A percentile compares a stretch with the other conserved stretches of the same genome.
These are phyloP conservation scores for Drosophila albomicans DNA, from an alignment of 1,140 invertebrate species.

Conservation along the genomic window DNA sequence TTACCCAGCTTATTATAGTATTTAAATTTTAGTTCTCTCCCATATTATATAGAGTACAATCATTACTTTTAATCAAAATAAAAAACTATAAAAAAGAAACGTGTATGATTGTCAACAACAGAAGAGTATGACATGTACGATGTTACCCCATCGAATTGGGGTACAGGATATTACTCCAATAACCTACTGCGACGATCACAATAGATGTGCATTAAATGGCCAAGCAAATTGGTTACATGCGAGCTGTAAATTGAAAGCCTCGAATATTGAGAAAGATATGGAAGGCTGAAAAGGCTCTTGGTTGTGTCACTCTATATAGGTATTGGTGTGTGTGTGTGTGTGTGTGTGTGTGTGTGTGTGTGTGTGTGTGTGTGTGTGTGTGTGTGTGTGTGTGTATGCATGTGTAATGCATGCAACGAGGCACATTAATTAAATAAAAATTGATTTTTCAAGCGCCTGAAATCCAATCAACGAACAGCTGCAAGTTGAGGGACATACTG, in stretches of 20 bases:
- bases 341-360: too few relatives aligned
- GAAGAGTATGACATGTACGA: background rate
- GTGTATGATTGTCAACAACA: background rate
- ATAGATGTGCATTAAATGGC: conserved; percentile 34
- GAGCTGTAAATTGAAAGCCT: conserved; percentile 13
- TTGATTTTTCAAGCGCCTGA: conserved; percentile 80
- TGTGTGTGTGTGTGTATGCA: conserved; percentile 15
- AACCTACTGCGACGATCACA: conserved; percentile 13
- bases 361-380: conserved; percentile 4
- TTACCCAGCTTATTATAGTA: too few relatives aligned
- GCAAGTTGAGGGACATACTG: conserved; percentile 62
- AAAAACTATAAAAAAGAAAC: background rate
- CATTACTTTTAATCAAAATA: too few relatives aligned
- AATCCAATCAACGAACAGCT: conserved; percentile 78
- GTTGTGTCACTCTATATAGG: background rate
- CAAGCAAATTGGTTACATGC: conserved; percentile 45
- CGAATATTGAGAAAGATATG: conserved; percentile 1
- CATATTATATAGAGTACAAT: too few relatives aligned
- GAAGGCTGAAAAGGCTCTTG: conserved; percentile 23
- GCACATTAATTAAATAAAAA: conserved; percentile 83
- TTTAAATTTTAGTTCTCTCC: too few relatives aligned
- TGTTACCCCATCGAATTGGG: background rate
- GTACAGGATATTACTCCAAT: background rate
- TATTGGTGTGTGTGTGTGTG: too few relatives aligned
- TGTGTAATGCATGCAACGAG: conserved; percentile 67